These are phyloP conservation scores for Sabatieria punctata DNA, from an alignment of 2,888 invertebrate species.

Conservation along the genomic window DNA sequence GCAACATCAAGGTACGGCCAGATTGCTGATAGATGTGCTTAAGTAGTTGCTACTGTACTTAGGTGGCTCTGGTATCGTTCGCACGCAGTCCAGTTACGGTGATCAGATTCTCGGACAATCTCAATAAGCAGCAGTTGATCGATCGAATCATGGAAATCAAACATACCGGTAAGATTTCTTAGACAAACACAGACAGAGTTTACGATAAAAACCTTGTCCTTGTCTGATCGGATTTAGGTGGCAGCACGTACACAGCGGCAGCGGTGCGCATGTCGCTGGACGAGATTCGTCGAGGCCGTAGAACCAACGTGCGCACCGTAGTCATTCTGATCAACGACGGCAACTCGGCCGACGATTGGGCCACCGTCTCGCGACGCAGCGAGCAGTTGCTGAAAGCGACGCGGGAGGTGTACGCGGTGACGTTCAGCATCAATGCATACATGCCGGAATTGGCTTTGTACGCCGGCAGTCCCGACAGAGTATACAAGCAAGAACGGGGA, in stretches of 20 bases:
- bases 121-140: neutral
- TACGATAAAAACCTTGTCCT: no score
- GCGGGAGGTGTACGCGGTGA: conserved; percentile 15
- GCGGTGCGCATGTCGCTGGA: conserved; percentile 19
- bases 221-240: no score
- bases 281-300: conserved; percentile 15
- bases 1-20: no score
- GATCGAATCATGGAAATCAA: no score
- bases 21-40: no score
- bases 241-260: conserved; percentile 20
- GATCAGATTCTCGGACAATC: neutral
- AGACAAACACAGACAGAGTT: no score
- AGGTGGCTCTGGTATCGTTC: no score
- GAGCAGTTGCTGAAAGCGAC: conserved; percentile 12
- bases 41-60: no score
- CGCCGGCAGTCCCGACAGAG: conserved; percentile 11
- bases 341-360: conserved; percentile 22
- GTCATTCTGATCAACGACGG: conserved; percentile 14
- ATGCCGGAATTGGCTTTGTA: conserved; percentile 18
- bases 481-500: no score
- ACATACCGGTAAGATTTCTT: no score
- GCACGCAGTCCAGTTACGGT: neutral
- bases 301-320: conserved; percentile 2
- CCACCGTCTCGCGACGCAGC: conserved; percentile 13
- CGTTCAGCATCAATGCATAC: conserved; percentile 15